Percentiles rank a stretch among this genome's conserved stretches.
Conservation (phyloP, 2,113 vertebrate genomes). For the Naja naja region DNA sequence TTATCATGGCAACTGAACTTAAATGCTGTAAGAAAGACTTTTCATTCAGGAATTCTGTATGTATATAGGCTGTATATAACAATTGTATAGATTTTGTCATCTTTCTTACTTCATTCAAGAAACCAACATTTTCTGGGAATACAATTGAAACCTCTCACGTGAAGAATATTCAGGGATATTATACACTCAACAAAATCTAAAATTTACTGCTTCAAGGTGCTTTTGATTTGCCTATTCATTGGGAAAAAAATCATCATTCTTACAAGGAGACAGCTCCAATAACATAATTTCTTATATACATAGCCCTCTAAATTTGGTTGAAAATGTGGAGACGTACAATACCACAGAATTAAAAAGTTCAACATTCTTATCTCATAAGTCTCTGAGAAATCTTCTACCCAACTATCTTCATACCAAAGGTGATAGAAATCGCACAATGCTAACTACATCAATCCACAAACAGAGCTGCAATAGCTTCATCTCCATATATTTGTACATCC, state of each 20-base stretch:
- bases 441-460: neutral
- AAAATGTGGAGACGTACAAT: neutral
- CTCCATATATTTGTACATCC: neutral
- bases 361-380: neutral
- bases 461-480: neutral
- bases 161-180: neutral
- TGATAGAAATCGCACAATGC: slow-evolving; percentile 28
- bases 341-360: neutral
- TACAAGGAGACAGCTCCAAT: neutral
- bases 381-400: slow-evolving; percentile 11
- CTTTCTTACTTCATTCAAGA: neutral
- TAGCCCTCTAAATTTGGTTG: neutral
- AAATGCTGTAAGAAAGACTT: neutral
- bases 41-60: neutral
- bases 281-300: neutral
- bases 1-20: neutral
- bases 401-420: slow-evolving; percentile 8
- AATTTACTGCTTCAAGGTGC: neutral
- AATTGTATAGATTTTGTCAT: neutral
- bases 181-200: neutral
- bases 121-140: neutral
- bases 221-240: neutral
- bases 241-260: neutral
- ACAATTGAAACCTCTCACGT: neutral
- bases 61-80: neutral